phyloP scores from a whole-genome alignment of 2,888 invertebrate genomes.

The Caenorhabditis zanzibari region DNA sequence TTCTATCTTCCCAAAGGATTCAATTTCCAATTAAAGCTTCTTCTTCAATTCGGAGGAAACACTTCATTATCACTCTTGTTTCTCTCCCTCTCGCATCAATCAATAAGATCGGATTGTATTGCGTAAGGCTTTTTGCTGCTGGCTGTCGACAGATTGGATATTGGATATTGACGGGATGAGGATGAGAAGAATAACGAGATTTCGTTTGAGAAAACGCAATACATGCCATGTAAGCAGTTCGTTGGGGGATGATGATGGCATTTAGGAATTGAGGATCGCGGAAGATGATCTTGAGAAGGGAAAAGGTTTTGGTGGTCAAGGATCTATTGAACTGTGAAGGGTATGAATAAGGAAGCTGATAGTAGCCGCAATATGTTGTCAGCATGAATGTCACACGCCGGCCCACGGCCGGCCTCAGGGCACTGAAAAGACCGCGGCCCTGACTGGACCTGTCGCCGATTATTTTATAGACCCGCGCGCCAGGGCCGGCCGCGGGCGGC shows the following conservation, averaged over 20 bases:
- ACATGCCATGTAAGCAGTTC: constrained; percentile 37
- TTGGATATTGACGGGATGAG: constrained; percentile 1
- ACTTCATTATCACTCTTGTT: constrained; percentile 31
- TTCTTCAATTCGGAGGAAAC: constrained; percentile 1
- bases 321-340: background rate
- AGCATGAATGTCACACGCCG: too few species aligned
- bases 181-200: constrained; percentile 42
- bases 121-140: constrained; percentile 58
- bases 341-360: too few species aligned
- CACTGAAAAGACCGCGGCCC: too few species aligned
- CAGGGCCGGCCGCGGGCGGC: too few species aligned
- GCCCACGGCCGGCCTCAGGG: too few species aligned
- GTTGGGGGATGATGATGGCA: constrained; percentile 6
- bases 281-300: constrained; percentile 5
- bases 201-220: constrained; percentile 9
- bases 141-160: background rate
- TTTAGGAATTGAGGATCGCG: background rate
- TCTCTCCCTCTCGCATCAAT: constrained; percentile 13
- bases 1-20: background rate
- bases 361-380: too few species aligned
- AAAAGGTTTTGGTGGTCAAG: background rate
- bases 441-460: too few species aligned
- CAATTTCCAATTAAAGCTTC: constrained; percentile 27
- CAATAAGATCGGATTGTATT: constrained; percentile 27
- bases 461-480: too few species aligned